Evolutionary conservation across 2,797 vertebrate species (phyloP).

Genomic region (Mallotus villosus): DNA sequence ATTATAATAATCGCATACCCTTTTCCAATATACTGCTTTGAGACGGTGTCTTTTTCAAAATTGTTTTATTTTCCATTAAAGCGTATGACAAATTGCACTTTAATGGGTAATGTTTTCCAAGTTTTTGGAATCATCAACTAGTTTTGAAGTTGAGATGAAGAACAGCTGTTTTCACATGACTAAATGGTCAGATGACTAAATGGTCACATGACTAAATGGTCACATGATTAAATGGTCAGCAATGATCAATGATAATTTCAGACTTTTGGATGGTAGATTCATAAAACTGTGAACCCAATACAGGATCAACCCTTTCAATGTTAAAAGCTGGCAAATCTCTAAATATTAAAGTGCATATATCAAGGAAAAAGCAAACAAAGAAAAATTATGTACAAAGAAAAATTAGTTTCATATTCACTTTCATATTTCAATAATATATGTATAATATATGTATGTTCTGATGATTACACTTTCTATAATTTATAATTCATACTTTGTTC

Average conservation of each 20-base stretch:
- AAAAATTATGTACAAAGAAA: slow-evolving; percentile 5
- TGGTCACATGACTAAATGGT: no score
- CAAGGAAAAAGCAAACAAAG: slow-evolving; percentile 45
- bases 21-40: neutral
- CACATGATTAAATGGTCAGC: no score
- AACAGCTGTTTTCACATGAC: no score
- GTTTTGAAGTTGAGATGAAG: no score
- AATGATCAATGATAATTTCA: slow-evolving; percentile 17
- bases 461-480: neutral
- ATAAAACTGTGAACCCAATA: slow-evolving; percentile 42
- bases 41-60: slow-evolving; percentile 2
- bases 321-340: slow-evolving; percentile 41
- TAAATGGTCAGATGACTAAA: no score
- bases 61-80: slow-evolving; percentile 10
- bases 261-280: slow-evolving; percentile 32
- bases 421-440: slow-evolving; percentile 15
- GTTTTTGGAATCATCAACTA: no score
- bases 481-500: neutral
- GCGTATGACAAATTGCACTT: slow-evolving; percentile 19
- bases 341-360: slow-evolving; percentile 62
- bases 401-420: slow-evolving; percentile 16
- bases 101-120: slow-evolving; percentile 4
- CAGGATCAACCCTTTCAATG: slow-evolving; percentile 44
- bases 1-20: neutral
- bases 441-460: no score